These are phyloP conservation scores for Melospiza melodia DNA, from an alignment of 2,113 vertebrate species.

Conservation along the genomic window DNA sequence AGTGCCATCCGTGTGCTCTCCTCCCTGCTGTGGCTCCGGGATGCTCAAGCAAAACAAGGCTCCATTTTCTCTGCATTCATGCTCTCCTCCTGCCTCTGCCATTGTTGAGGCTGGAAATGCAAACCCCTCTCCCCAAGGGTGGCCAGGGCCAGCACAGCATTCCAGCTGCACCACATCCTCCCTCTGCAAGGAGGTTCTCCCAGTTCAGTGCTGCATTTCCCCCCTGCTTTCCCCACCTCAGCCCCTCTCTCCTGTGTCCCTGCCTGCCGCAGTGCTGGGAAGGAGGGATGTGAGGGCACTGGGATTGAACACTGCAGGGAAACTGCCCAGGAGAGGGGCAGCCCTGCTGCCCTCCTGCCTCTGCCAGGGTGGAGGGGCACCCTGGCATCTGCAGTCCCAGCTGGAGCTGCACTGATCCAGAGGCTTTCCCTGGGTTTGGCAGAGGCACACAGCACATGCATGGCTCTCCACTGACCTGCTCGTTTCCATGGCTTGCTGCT, in stretches of 20 bases:
- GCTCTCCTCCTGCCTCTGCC: rapidly evolving
- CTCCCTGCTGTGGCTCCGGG: neutral
- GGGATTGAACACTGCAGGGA: neutral
- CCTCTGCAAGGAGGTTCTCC: rapidly evolving
- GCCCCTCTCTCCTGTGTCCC: neutral
- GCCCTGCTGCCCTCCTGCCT: neutral
- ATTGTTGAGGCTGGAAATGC: neutral
- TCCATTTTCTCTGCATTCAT: rapidly evolving
- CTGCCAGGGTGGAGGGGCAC: rapidly evolving
- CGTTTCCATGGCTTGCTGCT: neutral
- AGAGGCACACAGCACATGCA: rapidly evolving
- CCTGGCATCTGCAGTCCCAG: neutral
- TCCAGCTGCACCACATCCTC: rapidly evolving
- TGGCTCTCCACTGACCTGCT: neutral
- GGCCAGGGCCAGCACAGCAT: neutral
- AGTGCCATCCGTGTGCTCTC: rapidly evolving
- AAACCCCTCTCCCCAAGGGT: neutral
- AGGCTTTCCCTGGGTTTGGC: neutral
- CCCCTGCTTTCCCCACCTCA: neutral
- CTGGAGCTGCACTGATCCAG: neutral
- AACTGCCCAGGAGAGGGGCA: rapidly evolving
- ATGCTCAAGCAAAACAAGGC: neutral
- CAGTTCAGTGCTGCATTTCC: rapidly evolving
- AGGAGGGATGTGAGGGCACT: rapidly evolving
- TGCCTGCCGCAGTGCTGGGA: rapidly evolving